Conservation (phyloP, 2,113 vertebrate genomes). For the Rhadina sibilatrix region DNA sequence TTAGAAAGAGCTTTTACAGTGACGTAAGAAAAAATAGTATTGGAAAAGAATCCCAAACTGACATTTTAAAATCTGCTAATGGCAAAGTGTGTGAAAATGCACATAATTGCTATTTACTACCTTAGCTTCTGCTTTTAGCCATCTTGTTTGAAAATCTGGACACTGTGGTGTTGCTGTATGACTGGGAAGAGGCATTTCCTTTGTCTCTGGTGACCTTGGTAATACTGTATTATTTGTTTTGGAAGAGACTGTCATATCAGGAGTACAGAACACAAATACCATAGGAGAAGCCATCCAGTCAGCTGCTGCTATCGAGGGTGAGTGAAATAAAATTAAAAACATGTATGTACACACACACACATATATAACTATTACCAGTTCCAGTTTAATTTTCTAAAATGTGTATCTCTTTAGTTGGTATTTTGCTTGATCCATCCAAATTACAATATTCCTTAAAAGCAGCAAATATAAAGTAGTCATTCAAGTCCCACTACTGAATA, state of each 20-base stretch:
- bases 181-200: neutral
- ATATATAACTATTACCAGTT: neutral
- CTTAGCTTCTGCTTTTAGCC: constrained; percentile 70
- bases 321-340: neutral
- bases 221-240: constrained; percentile 24
- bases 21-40: neutral
- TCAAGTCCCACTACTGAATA: neutral
- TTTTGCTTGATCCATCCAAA: neutral
- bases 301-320: constrained; percentile 19
- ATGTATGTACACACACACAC: rapidly evolving
- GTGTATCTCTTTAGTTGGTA: neutral
- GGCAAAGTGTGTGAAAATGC: neutral
- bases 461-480: neutral
- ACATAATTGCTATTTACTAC: neutral
- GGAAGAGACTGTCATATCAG: constrained; percentile 75
- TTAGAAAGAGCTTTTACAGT: neutral
- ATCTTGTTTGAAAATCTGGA: constrained; percentile 74
- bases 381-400: neutral
- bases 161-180: constrained; percentile 54
- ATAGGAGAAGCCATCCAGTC: constrained; percentile 75
- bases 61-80: neutral
- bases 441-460: neutral
- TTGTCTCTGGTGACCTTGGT: constrained; percentile 9
- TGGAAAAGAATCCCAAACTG: neutral
- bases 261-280: constrained; percentile 79